Percentiles rank a stretch among this genome's conserved stretches.
phyloP scores from a whole-genome alignment of 1,140 invertebrate genomes.

The Sweltsa coloradensis region DNA sequence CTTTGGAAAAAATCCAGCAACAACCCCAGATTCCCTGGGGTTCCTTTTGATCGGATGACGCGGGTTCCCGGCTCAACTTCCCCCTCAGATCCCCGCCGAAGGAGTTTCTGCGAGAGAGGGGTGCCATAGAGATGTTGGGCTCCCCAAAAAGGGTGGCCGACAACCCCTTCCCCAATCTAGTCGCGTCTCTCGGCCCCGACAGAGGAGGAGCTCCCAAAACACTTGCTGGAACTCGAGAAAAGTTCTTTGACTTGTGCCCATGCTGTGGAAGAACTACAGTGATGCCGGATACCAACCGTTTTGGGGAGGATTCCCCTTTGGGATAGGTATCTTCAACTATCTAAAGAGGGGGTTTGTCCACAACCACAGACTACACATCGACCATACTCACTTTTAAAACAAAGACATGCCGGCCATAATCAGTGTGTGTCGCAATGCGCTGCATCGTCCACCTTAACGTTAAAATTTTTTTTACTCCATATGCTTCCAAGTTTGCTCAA shows the following conservation, averaged over 20 bases:
- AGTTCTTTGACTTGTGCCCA: slow-evolving; percentile 41
- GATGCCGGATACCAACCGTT: slow-evolving; percentile 36
- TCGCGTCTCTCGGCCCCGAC: slow-evolving; percentile 54
- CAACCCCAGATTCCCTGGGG: too few species aligned
- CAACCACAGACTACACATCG: slow-evolving; percentile 42
- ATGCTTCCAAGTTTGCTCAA: slow-evolving; percentile 18
- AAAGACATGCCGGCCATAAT: slow-evolving; percentile 34
- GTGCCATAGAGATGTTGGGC: slow-evolving; percentile 55
- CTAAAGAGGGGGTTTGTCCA: slow-evolving; percentile 37
- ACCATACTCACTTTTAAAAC: slow-evolving; percentile 32
- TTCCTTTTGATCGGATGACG: slow-evolving; percentile 74
- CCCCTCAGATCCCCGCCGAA: slow-evolving; percentile 64
- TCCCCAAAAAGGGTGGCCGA: slow-evolving; percentile 76
- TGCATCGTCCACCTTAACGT: slow-evolving; percentile 34
- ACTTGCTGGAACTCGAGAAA: slow-evolving; percentile 38
- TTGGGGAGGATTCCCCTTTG: slow-evolving; percentile 40
- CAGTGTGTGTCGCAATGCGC: slow-evolving; percentile 34
- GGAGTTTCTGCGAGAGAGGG: slow-evolving; percentile 32
- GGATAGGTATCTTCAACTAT: slow-evolving; percentile 43
- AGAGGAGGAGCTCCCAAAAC: slow-evolving; percentile 42
- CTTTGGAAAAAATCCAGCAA: too few species aligned
- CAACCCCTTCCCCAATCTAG: slow-evolving; percentile 73
- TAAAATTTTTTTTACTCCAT: slow-evolving; percentile 21
- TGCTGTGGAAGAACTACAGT: slow-evolving; percentile 41
- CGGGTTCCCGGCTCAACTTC: slow-evolving; percentile 74